phyloP scores from a whole-genome alignment of 2,888 invertebrate species.

The Isoperla grammatica region DNA sequence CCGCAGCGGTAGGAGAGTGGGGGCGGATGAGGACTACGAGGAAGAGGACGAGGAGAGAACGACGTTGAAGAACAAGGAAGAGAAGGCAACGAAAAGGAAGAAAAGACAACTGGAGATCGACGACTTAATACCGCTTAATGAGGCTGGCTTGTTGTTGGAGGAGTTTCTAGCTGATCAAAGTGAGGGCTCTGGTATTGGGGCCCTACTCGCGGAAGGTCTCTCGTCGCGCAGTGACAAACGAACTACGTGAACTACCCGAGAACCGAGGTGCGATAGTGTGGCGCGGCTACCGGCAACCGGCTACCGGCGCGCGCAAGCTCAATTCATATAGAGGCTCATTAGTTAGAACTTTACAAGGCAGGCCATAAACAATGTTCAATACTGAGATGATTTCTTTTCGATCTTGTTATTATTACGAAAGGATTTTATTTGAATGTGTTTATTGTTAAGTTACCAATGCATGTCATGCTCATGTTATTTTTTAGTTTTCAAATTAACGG shows the following conservation, averaged over 20 bases:
- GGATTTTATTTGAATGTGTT: too few relatives aligned
- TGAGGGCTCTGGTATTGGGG: slow-evolving; percentile 45
- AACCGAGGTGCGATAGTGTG: not conserved
- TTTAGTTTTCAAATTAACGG: too few relatives aligned
- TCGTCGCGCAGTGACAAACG: not conserved
- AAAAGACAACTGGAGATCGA: slow-evolving; percentile 44
- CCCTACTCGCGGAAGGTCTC: not conserved
- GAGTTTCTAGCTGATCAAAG: slow-evolving; percentile 45
- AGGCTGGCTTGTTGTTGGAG: slow-evolving; percentile 40
- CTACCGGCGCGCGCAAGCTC: too few relatives aligned
- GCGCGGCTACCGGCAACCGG: too few relatives aligned
- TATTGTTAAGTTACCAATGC: too few relatives aligned
- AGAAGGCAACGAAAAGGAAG: slow-evolving; percentile 27
- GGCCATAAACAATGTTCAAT: too few relatives aligned
- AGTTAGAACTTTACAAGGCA: too few relatives aligned
- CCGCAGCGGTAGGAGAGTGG: slow-evolving; percentile 13
- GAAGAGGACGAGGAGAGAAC: not conserved
- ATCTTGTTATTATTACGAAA: too few relatives aligned
- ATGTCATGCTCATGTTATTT: too few relatives aligned
- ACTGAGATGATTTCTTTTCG: too few relatives aligned
- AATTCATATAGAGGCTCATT: slow-evolving; percentile 1
- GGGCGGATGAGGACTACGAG: not conserved
- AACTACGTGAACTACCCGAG: not conserved
- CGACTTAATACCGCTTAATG: slow-evolving; percentile 46
- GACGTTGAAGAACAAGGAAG: not conserved